Base-by-base conservation (phyloP, 1,140 invertebrate genomes). In the Acromyrmex charruanus region DNA sequence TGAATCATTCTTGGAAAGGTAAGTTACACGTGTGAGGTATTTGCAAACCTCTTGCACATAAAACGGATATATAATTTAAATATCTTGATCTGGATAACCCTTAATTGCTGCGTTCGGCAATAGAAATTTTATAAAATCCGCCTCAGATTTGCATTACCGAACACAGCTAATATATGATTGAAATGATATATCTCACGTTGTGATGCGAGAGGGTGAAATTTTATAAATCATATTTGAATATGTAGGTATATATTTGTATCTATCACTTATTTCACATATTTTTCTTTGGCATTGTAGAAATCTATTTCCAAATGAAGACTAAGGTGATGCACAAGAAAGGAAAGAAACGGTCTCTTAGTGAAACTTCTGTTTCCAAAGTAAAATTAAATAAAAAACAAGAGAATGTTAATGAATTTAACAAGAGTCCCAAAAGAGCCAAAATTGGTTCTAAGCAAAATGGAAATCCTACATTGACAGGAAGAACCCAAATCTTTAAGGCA, bases 321-420 rank as follows among this genome's bases (percentile, higher is more conserved):
- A 84, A 61, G 5, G 0, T 16, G 25, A 14, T 66, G 75, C 1
- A n/a, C 9, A 91, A 86, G 25, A 92, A 89, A 58, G 63, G 10
- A 0, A 92, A 91, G 31, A 92, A 92, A 35, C 88, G 88, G 10
- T 35, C 68, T 5, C 25, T 59, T 16, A 82, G 75, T 9, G 85
- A 87, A 2, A 44, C 25, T 59, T 79, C 80, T 0, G 1, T 10
- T 12, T 21, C 2, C 10, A 16, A 44, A 44, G 10, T 14, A n/a
- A 90, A 85, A 2, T 25, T 2, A 3, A 6, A 18, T 16, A 21
- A 55, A 3, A 53, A 31, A 44, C 12, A 21, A 35, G 16, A 3
- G 4, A 65, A 79, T 77, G 0, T 39, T 0, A 77, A n/a, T 63
- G 69, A 81, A 55, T 4, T 6, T 5, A 25, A 16, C 0, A 81